phyloP scores from a whole-genome alignment of 1,140 invertebrate genomes.

The Leptopilina clavipes region DNA sequence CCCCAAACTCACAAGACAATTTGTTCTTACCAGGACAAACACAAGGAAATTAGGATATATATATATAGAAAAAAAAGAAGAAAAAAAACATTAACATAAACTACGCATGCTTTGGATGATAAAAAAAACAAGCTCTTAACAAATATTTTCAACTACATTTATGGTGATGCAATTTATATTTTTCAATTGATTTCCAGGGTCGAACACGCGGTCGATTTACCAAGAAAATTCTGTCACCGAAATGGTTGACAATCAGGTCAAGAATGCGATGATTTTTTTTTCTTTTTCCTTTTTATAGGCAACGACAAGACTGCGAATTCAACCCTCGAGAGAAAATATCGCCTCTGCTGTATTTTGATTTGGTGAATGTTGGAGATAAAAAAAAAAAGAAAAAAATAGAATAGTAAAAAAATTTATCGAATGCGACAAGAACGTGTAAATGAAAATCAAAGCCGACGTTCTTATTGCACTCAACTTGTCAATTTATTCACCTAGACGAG shows the following conservation, averaged over 20 bases:
- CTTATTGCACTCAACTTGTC: conserved; percentile 32
- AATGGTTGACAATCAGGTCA: conserved; percentile 16
- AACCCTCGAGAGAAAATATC: conserved; percentile 27
- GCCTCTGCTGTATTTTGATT: conserved; percentile 18
- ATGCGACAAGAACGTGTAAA: conserved; percentile 31
- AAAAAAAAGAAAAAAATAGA: background rate
- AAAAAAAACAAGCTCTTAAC: conserved; percentile 20
- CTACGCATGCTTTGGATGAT: background rate
- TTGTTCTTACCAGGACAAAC: background rate
- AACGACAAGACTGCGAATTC: conserved; percentile 3
- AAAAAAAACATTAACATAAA: background rate
- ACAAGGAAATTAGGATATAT: background rate
- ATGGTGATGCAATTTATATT: conserved; percentile 10
- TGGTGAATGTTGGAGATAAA: background rate
- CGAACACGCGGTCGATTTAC: background rate
- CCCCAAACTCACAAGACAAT: background rate
- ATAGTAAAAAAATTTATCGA: background rate
- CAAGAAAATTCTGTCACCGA: conserved; percentile 13
- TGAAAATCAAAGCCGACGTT: conserved; percentile 28
- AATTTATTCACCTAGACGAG: conserved; percentile 30
- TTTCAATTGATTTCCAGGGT: conserved; percentile 18
- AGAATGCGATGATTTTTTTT: background rate
- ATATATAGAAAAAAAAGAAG: background rate
- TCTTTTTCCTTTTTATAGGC: background rate
- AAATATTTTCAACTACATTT: conserved; percentile 23